These are phyloP conservation scores for Taphrorychus bicolor DNA, from an alignment of 2,888 invertebrate species.

Conservation along the genomic window DNA sequence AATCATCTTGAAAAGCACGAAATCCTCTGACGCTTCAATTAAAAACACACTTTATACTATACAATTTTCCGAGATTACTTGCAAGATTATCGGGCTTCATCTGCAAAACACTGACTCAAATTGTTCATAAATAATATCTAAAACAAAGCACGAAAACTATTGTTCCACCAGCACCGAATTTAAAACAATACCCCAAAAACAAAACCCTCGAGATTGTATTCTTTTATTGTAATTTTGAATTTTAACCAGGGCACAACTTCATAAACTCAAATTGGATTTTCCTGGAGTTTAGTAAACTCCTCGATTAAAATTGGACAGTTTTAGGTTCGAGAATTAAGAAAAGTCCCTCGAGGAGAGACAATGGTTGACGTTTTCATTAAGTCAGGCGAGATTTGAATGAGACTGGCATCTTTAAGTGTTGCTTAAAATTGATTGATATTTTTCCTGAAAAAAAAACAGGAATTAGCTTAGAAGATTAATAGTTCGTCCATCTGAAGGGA, in stretches of 20 bases:
- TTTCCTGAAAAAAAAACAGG: conserved; percentile 14
- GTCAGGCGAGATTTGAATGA: conserved; percentile 10
- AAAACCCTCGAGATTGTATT: not conserved
- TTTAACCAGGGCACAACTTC: not conserved
- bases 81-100: not conserved
- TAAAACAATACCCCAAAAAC: not conserved
- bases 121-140: not conserved
- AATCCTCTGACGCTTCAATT: no score
- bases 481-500: not conserved
- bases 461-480: conserved; percentile 30
- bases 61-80: not conserved
- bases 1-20: no score
- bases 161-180: not conserved
- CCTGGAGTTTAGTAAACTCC: conserved; percentile 5
- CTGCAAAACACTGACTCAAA: not conserved
- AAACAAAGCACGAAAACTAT: not conserved
- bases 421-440: conserved; percentile 28
- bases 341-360: conserved; percentile 10
- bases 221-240: not conserved
- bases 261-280: conserved; percentile 7
- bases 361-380: conserved; percentile 31
- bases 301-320: conserved; percentile 21
- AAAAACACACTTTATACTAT: no score
- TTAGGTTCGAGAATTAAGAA: conserved; percentile 15
- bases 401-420: not conserved